phyloP scores from a whole-genome alignment of 2,113 vertebrate genomes.

The Zosterops borbonicus region DNA sequence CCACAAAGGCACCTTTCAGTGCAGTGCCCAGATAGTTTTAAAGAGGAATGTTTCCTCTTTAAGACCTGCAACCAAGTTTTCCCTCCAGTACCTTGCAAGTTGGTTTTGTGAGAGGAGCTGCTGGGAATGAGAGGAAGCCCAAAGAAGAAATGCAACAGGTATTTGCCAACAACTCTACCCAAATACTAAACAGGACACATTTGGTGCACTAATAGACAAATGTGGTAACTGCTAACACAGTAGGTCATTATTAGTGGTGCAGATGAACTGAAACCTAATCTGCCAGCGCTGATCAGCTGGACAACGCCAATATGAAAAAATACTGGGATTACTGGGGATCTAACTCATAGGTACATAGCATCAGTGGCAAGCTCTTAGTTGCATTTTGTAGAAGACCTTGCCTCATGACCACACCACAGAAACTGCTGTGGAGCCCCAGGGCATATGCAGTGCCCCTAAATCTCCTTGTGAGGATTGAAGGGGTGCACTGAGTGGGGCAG shows the following conservation, averaged over 20 bases:
- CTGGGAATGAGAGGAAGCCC: not conserved
- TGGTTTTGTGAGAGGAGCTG: not conserved
- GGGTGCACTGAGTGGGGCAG: rapidly evolving
- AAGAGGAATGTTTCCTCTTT: not conserved
- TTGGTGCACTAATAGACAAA: not conserved
- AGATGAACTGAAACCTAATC: not conserved
- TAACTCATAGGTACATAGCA: not conserved
- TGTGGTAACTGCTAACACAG: not conserved
- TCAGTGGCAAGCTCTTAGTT: rapidly evolving
- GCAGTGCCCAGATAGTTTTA: not conserved
- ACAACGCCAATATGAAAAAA: not conserved
- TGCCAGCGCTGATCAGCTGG: not conserved
- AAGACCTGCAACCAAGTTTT: not conserved
- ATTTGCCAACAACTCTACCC: not conserved
- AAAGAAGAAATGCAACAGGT: not conserved
- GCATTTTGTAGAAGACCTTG: not conserved
- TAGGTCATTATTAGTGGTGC: not conserved
- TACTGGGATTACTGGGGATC: not conserved
- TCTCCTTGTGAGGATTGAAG: rapidly evolving
- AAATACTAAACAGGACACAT: not conserved
- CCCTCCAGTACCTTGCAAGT: not conserved
- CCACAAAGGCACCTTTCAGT: not conserved
- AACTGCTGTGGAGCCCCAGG: not conserved
- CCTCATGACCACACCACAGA: not conserved
- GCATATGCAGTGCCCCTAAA: not conserved